Base-by-base conservation (phyloP, 1,140 invertebrate genomes). In the Drosophila ohnishii region DNA sequence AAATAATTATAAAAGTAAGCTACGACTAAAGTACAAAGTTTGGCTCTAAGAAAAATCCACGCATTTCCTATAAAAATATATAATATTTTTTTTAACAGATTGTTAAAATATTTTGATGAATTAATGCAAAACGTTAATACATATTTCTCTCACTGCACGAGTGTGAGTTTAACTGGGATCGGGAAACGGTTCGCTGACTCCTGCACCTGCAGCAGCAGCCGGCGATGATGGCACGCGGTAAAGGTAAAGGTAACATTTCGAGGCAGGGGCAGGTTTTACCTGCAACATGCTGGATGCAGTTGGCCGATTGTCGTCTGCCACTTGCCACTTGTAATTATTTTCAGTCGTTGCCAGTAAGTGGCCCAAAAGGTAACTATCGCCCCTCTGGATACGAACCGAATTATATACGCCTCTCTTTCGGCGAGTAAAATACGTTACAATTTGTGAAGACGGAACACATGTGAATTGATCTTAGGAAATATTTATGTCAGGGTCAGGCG, bases 401-500 rank as follows among this genome's bases (percentile, higher is more conserved):
- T 75, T 66, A 42, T 59, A 40, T 32, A 19, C 22, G 9, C 57
- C 50, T 67, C 47, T 75, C 40, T 75, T 22, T 65, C 25, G 39
- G 47, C 16, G 44, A 51, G 55, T 13, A 32, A 77, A 75, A 82
- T 78, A 82, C 79, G 79, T 82, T 82, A 82, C 79, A 63, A 69
- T 58, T 60, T 44, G 9, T 30, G 30, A n/a, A 51, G 19, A 75
- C 45, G 25, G 47, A 59, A 57, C 53, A 72, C 47, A 75, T 65
- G 61, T 75, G 56, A 19, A 51, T 65, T 58, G 71, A 75, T 65
- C 58, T 48, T 58, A 40, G 57, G 35, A 78, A 69, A 74, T 82
- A 75, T 78, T 72, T 81, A 77, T 81, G 79, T 81, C 79, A 81
- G 78, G 79, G 79, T 82, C 78, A 81, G 42, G 25, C 50, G n/a